A percentile compares a stretch with the other conserved stretches of the same genome.
Evolutionary conservation across 2,113 vertebrate genomes (phyloP).

Genomic region (Chelonoidis abingdonii): DNA sequence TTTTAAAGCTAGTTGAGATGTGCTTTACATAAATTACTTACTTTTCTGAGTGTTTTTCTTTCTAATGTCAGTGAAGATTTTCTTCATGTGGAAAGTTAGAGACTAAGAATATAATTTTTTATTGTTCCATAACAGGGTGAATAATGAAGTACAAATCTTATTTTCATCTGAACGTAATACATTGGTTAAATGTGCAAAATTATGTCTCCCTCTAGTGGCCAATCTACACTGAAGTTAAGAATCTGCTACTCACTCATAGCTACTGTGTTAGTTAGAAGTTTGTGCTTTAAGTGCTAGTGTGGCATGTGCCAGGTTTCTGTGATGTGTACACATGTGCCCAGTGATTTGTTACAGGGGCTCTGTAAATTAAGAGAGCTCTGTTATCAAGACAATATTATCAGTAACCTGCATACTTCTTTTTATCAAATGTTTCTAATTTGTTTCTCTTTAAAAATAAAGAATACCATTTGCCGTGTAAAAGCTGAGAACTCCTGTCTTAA

Average conservation of each 20-base stretch:
- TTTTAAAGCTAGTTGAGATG: neutral
- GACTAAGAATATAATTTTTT: constrained; percentile 42
- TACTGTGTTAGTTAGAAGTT: constrained; percentile 16
- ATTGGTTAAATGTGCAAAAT: neutral
- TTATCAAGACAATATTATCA: neutral
- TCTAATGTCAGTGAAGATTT: constrained; percentile 4
- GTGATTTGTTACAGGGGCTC: neutral
- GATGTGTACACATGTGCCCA: neutral
- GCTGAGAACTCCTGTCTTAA: neutral
- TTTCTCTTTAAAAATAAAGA: constrained; percentile 2
- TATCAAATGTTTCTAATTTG: neutral
- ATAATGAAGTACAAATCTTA: constrained; percentile 20
- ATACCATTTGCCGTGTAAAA: neutral
- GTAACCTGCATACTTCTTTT: neutral
- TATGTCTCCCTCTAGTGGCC: neutral
- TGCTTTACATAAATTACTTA: constrained; percentile 9
- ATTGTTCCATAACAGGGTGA: constrained; percentile 43
- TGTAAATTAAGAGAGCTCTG: neutral
- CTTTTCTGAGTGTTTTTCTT: constrained; percentile 1
- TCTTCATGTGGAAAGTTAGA: constrained; percentile 18
- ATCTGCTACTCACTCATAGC: constrained; percentile 28
- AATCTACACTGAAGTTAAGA: constrained; percentile 19
- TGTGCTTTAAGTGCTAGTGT: constrained; percentile 68
- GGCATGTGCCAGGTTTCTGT: neutral
- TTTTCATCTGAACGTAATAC: constrained; percentile 64